Conservation (phyloP, 2,113 vertebrate genomes). For the Numenius arquata region DNA sequence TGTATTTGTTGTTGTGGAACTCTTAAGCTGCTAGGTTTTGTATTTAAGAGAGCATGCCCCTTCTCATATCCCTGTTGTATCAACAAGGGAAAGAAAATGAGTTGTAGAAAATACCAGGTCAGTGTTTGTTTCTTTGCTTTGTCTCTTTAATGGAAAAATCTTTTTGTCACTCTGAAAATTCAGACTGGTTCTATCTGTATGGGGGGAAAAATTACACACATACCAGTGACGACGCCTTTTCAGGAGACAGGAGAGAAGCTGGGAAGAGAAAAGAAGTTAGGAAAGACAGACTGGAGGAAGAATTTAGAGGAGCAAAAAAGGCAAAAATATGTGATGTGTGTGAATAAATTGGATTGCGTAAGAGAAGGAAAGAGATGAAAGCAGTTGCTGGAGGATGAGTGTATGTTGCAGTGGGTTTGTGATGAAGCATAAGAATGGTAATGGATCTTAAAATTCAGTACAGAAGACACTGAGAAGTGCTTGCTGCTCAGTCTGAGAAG, state of each 20-base stretch:
- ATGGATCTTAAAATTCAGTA: background rate
- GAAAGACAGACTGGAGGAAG: background rate
- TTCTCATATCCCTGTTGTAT: background rate
- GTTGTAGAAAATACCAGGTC: background rate
- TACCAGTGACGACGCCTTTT: background rate
- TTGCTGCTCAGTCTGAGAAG: background rate
- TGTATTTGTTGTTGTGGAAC: background rate
- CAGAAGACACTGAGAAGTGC: background rate
- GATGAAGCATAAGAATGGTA: background rate
- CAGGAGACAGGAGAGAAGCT: background rate
- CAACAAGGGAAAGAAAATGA: background rate
- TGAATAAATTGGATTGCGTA: background rate
- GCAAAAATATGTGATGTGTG: background rate
- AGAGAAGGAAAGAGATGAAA: background rate
- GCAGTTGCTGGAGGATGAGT: background rate
- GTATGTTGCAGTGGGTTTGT: background rate
- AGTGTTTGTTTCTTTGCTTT: background rate
- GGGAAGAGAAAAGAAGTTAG: background rate
- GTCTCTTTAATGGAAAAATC: background rate
- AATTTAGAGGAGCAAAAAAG: background rate
- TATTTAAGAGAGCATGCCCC: background rate
- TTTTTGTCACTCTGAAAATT: background rate
- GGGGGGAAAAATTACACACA: fast-evolving
- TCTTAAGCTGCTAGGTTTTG: background rate
- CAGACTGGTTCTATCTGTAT: background rate